phyloP scores from a whole-genome alignment of 1,140 invertebrate genomes.

The Calliopsis andreniformis region DNA sequence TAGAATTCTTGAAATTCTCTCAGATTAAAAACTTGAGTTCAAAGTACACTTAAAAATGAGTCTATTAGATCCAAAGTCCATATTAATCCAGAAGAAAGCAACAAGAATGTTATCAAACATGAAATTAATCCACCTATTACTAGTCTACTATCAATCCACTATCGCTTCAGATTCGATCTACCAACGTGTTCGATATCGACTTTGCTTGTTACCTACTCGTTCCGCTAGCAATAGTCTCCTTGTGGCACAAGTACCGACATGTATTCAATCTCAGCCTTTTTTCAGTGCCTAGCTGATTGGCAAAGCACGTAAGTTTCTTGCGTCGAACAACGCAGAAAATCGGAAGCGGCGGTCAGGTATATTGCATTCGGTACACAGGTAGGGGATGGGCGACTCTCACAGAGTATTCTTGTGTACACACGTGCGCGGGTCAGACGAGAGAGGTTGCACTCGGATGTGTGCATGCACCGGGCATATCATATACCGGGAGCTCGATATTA shows the following conservation, averaged over 20 bases:
- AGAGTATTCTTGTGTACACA: conserved; percentile 37
- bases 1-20: too few species aligned
- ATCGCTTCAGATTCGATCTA: background rate
- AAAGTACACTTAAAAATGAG: too few species aligned
- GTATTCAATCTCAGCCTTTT: background rate
- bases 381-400: background rate
- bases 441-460: conserved; percentile 32
- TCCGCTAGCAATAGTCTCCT: background rate
- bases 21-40: too few species aligned
- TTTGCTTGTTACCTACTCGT: background rate
- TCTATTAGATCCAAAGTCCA: too few species aligned
- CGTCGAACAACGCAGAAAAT: conserved; percentile 24
- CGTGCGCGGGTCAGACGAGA: conserved; percentile 31
- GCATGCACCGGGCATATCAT: conserved; percentile 69
- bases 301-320: conserved; percentile 17
- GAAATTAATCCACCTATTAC: conserved; percentile 24
- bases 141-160: background rate
- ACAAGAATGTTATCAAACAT: conserved; percentile 14
- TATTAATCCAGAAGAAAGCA: too few species aligned
- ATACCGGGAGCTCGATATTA: conserved; percentile 73
- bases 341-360: conserved; percentile 30
- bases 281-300: conserved; percentile 25
- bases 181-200: background rate
- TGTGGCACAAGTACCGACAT: background rate
- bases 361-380: conserved; percentile 33